These are phyloP conservation scores for Scaptomyza pallida DNA, from an alignment of 1,140 invertebrate genomes.

Conservation along the genomic window DNA sequence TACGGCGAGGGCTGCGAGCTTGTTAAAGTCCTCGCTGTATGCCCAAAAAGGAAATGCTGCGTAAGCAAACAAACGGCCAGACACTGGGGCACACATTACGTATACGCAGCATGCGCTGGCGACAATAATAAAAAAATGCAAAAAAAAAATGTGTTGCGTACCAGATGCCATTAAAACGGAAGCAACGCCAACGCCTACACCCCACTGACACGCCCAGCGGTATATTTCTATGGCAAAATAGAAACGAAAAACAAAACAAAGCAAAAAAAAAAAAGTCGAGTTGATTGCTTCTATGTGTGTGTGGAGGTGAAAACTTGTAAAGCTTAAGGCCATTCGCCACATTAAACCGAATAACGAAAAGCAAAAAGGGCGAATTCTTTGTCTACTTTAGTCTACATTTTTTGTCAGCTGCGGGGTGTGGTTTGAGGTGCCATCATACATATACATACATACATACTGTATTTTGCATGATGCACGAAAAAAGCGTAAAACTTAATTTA, in stretches of 20 bases:
- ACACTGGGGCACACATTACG: constrained; percentile 51
- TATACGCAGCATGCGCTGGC: constrained; percentile 63
- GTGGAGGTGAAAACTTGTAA: constrained; percentile 65
- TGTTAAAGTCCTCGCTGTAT: constrained; percentile 20
- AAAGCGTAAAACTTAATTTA: constrained; percentile 74
- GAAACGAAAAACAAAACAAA: constrained; percentile 32
- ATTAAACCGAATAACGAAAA: not conserved
- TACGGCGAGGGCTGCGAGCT: constrained; percentile 11
- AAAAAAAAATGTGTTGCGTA: no score
- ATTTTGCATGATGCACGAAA: constrained; percentile 70
- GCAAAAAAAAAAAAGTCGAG: constrained; percentile 39
- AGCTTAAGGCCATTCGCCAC: constrained; percentile 27
- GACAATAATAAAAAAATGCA: constrained; percentile 62
- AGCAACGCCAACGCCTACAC: constrained; percentile 58
- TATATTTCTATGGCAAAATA: constrained; percentile 53
- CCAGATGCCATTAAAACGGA: constrained; percentile 72
- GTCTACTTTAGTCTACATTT: not conserved
- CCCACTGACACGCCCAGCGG: constrained; percentile 38
- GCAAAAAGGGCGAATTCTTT: constrained; percentile 2
- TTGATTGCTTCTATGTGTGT: constrained; percentile 43
- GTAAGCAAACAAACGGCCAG: constrained; percentile 53
- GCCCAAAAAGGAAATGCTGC: constrained; percentile 55
- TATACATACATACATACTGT: not conserved
- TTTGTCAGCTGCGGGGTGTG: no score
- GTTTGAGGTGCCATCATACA: no score